These are phyloP conservation scores for Acleris holmiana DNA, from an alignment of 2,888 invertebrate genomes.

Conservation along the genomic window DNA sequence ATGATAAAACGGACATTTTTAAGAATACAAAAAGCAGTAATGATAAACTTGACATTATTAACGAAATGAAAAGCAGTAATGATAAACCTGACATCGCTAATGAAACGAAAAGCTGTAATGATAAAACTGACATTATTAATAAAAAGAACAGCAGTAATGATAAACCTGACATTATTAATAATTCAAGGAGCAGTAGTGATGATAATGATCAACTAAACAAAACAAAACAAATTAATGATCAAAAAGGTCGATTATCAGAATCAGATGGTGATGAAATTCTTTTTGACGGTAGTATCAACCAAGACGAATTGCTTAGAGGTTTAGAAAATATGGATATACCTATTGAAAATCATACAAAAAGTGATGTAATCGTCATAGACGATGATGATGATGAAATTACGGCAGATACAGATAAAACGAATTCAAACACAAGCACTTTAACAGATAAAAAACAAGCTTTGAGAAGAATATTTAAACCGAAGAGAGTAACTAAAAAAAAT, in stretches of 20 bases:
- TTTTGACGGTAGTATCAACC: conserved; percentile 49
- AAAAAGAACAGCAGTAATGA: no score
- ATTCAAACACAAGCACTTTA: neutral
- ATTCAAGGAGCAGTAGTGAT: no score
- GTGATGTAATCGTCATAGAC: conserved; percentile 25
- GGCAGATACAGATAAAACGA: neutral
- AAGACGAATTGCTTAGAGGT: conserved; percentile 56
- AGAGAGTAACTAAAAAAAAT: conserved; percentile 7
- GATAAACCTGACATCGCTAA: no score
- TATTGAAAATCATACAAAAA: conserved; percentile 40
- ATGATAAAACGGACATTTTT: no score
- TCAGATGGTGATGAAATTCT: conserved; percentile 48
- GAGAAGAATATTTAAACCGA: conserved; percentile 30
- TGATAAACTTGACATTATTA: no score
- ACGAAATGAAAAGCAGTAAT: no score
- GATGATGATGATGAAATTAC: conserved; percentile 19
- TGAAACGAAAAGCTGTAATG: no score
- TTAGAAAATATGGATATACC: conserved; percentile 66
- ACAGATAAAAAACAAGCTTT: neutral
- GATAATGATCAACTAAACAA: neutral
- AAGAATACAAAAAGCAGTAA: no score
- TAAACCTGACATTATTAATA: no score
- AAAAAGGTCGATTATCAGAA: conserved; percentile 41
- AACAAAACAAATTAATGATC: no score
- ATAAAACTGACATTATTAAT: no score